Percentiles rank a stretch among this genome's conserved stretches.
Evolutionary conservation across 2,113 vertebrate genomes (phyloP).

Genomic region (Mustela lutreola): DNA sequence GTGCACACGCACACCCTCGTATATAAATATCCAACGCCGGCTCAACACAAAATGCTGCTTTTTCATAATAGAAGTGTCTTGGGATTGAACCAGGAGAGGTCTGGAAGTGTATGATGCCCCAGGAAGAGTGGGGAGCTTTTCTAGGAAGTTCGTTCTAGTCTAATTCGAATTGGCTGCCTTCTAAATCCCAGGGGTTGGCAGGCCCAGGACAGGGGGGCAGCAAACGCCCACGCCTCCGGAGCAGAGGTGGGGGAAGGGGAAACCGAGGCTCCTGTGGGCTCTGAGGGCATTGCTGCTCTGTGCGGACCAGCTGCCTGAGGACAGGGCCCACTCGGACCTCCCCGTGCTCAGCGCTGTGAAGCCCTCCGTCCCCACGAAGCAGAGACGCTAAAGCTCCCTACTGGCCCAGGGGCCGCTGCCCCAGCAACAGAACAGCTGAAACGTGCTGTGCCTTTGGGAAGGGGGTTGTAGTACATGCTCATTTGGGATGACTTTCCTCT

Average conservation of each 20-base stretch:
- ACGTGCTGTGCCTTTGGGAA: not conserved
- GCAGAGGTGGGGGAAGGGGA: not conserved
- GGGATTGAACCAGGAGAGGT: slow-evolving; percentile 24
- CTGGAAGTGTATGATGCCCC: not conserved
- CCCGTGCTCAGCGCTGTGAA: too few relatives aligned
- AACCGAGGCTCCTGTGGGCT: not conserved
- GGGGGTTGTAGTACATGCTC: not conserved
- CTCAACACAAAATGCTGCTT: slow-evolving; percentile 55
- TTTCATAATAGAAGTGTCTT: slow-evolving; percentile 77
- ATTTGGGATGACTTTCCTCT: not conserved
- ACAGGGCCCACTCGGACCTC: not conserved
- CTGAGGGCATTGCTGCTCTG: too few relatives aligned
- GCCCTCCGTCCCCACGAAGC: not conserved
- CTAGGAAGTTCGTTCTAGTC: slow-evolving; percentile 40
- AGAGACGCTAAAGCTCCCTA: not conserved
- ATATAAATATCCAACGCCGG: slow-evolving; percentile 69
- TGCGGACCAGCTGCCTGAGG: not conserved
- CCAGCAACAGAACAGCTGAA: not conserved
- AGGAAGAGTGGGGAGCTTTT: slow-evolving; percentile 52
- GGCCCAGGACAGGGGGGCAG: not conserved
- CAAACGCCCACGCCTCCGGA: not conserved
- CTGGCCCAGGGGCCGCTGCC: not conserved
- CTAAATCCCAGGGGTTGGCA: not conserved
- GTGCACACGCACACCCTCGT: slow-evolving; percentile 25
- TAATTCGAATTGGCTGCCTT: not conserved